Percentiles rank a stretch among this genome's conserved stretches.
These are phyloP conservation scores for Galaxea fascicularis DNA, from an alignment of 92 coral and sea anemone species.

Conservation along the genomic window DNA sequence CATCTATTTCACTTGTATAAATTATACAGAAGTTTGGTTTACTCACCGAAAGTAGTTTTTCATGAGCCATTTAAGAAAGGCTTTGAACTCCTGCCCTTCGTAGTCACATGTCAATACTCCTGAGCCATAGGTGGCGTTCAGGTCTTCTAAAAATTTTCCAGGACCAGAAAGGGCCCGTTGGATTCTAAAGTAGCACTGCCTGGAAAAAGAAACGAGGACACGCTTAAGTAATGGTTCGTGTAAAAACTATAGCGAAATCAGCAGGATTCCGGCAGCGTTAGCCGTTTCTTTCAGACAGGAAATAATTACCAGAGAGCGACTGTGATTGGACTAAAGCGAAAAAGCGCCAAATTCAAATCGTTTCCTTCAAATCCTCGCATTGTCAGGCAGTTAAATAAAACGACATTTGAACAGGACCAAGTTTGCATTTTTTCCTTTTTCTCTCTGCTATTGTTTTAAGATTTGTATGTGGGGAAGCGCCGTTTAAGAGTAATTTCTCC, in stretches of 20 bases:
- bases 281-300: constrained; percentile 7
- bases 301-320: constrained; percentile 30
- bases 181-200: constrained; percentile 42
- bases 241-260: constrained; percentile 29
- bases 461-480: constrained; percentile 31
- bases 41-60: background rate
- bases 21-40: too few relatives aligned
- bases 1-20: too few relatives aligned
- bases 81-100: constrained; percentile 12
- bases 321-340: constrained; percentile 19
- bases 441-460: background rate
- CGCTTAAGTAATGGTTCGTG: background rate
- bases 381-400: constrained; percentile 4
- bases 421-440: background rate
- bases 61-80: background rate
- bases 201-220: constrained; percentile 3
- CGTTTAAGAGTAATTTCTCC: background rate
- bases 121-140: constrained; percentile 36
- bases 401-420: constrained; percentile 13
- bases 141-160: constrained; percentile 8
- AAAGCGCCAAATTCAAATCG: constrained; percentile 28
- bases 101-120: constrained; percentile 25
- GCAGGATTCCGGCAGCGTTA: too few relatives aligned
- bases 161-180: constrained; percentile 17
- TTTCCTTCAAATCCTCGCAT: constrained; percentile 1